Evolutionary conservation across 2,113 vertebrate species (phyloP).

Genomic region (Trematocara marginatum): DNA sequence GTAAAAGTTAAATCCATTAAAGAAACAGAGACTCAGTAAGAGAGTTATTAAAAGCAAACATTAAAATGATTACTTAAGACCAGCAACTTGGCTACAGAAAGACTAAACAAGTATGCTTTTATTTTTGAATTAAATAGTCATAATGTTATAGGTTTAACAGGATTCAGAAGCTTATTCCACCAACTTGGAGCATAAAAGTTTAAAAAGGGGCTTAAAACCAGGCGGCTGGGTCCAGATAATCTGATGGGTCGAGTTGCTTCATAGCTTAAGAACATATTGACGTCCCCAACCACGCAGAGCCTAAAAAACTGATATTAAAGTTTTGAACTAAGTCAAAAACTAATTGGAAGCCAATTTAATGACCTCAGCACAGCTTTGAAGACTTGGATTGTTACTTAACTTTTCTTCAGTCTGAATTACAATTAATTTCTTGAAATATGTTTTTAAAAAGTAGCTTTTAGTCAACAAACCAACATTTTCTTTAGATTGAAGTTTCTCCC

Average conservation of each 20-base stretch:
- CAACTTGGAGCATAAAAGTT: background rate
- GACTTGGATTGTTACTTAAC: background rate
- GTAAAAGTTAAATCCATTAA: background rate
- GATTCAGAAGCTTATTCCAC: background rate
- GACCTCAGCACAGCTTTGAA: background rate
- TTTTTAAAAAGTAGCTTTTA: background rate
- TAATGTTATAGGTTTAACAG: background rate
- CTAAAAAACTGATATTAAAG: background rate
- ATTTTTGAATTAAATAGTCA: background rate
- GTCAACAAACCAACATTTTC: background rate
- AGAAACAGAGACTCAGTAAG: background rate
- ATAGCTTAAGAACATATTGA: background rate
- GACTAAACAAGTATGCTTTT: background rate
- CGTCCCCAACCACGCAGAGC: background rate
- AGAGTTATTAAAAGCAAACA: background rate
- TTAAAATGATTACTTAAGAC: background rate
- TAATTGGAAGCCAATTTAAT: background rate
- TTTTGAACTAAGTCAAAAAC: background rate
- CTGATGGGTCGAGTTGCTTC: background rate
- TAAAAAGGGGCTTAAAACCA: background rate
- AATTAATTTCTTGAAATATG: background rate
- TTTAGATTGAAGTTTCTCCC: background rate
- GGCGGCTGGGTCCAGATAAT: background rate
- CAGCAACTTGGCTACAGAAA: background rate
- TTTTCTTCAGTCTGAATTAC: background rate